Evolutionary conservation across 2,113 vertebrate species (phyloP).

Genomic region (Microtus richardsoni): DNA sequence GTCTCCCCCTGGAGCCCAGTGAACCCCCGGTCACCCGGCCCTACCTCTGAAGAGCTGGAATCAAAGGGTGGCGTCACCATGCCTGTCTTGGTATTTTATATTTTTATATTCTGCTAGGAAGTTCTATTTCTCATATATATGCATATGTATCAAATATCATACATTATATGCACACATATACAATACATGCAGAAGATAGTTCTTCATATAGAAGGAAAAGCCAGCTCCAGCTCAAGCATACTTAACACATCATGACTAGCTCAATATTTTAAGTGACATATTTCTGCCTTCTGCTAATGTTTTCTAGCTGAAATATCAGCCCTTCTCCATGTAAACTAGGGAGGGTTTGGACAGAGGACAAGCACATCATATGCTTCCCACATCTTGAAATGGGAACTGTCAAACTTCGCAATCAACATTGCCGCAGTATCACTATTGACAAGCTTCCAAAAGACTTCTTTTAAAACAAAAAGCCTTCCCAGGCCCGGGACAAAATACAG

Average conservation of each 20-base stretch:
- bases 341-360: slow-evolving; percentile 68
- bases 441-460: slow-evolving; percentile 66
- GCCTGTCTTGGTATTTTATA: not conserved
- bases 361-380: slow-evolving; percentile 69
- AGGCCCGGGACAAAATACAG: slow-evolving; percentile 58
- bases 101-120: not conserved
- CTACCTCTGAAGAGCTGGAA: not conserved
- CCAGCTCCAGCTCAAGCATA: not conserved
- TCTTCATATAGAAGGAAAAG: slow-evolving; percentile 46
- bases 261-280: slow-evolving; percentile 65
- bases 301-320: slow-evolving; percentile 57
- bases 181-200: slow-evolving; percentile 28
- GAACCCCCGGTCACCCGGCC: too few relatives aligned
- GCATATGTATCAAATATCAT: not conserved
- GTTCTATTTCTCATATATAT: not conserved
- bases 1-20: not conserved
- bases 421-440: slow-evolving; percentile 34
- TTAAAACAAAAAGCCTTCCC: slow-evolving; percentile 64
- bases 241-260: slow-evolving; percentile 35
- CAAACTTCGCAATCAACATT: slow-evolving; percentile 71
- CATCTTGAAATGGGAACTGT: slow-evolving; percentile 74
- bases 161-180: not conserved
- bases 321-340: slow-evolving; percentile 52
- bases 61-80: not conserved
- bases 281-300: slow-evolving; percentile 75